A percentile compares a stretch with the other conserved stretches of the same genome.
Evolutionary conservation across 2,888 invertebrate genomes (phyloP).

Genomic region (Crioceris asparagi): DNA sequence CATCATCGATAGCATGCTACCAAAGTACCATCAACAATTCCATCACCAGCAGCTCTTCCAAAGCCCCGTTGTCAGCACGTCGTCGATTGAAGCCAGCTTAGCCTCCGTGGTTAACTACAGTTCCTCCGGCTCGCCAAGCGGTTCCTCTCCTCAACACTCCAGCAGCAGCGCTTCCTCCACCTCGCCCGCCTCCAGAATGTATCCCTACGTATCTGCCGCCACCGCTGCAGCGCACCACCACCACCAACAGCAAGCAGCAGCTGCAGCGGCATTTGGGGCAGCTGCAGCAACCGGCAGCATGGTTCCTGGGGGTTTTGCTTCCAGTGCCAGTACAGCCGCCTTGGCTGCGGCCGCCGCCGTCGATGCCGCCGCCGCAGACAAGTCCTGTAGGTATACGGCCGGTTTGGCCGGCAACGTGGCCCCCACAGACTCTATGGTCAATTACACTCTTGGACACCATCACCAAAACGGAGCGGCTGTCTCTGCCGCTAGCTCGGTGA

Average conservation of each 20-base stretch:
- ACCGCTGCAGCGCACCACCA: conserved; percentile 52
- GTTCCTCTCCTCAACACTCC: conserved; percentile 54
- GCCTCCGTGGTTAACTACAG: conserved; percentile 50
- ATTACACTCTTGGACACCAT: conserved; percentile 69
- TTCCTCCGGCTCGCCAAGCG: conserved; percentile 57
- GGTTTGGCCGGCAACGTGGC: conserved; percentile 49
- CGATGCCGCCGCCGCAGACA: conserved; percentile 60
- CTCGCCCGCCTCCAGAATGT: conserved; percentile 63
- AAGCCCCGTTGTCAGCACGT: conserved; percentile 45
- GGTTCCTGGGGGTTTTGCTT: conserved; percentile 48
- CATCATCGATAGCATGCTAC: conserved; percentile 96
- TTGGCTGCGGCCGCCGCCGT: conserved; percentile 56
- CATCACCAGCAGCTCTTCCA: conserved; percentile 58
- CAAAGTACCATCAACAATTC: conserved; percentile 76
- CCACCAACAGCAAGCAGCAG: conserved; percentile 58
- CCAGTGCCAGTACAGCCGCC: conserved; percentile 43
- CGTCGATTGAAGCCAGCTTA: conserved; percentile 64
- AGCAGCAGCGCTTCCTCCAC: conserved; percentile 46
- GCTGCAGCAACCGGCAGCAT: conserved; percentile 57
- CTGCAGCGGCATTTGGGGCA: conserved; percentile 53
- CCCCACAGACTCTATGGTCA: conserved; percentile 68
- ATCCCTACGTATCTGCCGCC: conserved; percentile 77
- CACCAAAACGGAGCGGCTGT: conserved; percentile 50
- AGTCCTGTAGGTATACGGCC: conserved; percentile 71
- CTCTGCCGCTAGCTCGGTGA: conserved; percentile 51